Percentiles rank a stretch among this genome's conserved stretches.
Conservation (phyloP, 2,113 vertebrate species). For the Gadus chalcogrammus region DNA sequence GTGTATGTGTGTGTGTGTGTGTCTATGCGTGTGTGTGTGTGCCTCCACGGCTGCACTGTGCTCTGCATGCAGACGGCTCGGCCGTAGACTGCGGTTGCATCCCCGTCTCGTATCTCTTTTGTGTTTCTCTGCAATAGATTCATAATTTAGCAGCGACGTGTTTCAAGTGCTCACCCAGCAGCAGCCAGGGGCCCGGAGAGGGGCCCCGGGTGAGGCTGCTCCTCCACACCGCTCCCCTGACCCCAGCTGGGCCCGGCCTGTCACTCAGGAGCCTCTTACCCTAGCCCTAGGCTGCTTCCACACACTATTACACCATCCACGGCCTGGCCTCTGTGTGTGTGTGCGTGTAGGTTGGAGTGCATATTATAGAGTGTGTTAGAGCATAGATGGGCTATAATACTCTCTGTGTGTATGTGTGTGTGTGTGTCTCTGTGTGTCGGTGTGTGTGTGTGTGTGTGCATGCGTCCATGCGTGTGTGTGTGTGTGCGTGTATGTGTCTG, state of each 20-base stretch:
- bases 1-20: conserved; percentile 20
- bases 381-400: conserved; percentile 11
- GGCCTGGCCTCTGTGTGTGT: conserved; percentile 10
- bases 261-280: conserved; percentile 66
- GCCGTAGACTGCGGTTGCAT: conserved; percentile 19
- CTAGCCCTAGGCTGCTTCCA: conserved; percentile 58
- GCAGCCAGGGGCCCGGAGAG: conserved; percentile 69
- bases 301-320: too few species aligned
- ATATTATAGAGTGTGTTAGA: neutral
- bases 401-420: neutral
- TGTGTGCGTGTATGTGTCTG: too few species aligned
- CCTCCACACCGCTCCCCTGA: conserved; percentile 59
- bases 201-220: conserved; percentile 66
- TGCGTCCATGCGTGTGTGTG: conserved; percentile 4
- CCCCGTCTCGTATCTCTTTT: conserved; percentile 36
- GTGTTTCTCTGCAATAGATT: conserved; percentile 69
- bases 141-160: conserved; percentile 80
- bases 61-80: conserved; percentile 57
- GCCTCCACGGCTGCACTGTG: neutral
- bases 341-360: conserved; percentile 26
- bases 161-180: conserved; percentile 79
- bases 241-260: conserved; percentile 72
- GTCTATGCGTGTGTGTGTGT: too few species aligned
- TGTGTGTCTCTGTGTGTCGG: neutral
- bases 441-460: conserved; percentile 16